Percentiles rank a stretch among this genome's conserved stretches.
Evolutionary conservation across 2,888 invertebrate species (phyloP).

Genomic region (Stomorhina lunata): DNA sequence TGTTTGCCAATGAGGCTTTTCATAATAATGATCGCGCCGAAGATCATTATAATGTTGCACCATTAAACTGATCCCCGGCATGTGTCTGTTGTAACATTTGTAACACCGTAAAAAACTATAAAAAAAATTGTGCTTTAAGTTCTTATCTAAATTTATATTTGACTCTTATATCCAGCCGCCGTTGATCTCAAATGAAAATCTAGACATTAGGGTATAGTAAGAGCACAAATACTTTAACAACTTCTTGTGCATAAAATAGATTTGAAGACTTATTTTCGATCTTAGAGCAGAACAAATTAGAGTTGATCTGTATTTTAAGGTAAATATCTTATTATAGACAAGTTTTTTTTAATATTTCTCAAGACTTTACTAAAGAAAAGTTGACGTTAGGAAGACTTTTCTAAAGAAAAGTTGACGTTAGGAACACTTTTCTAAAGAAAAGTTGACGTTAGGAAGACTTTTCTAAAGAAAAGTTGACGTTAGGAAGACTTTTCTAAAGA

Average conservation of each 20-base stretch:
- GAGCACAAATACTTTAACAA: slow-evolving; percentile 13
- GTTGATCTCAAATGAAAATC: slow-evolving; percentile 28
- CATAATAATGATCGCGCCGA: background rate
- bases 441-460: no score
- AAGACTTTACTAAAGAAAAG: no score
- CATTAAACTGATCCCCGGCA: slow-evolving; percentile 14
- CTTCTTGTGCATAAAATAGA: background rate
- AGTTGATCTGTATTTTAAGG: slow-evolving; percentile 46
- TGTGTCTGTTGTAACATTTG: background rate
- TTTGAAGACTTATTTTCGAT: background rate
- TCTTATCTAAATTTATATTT: slow-evolving; percentile 44
- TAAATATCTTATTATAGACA: slow-evolving; percentile 9
- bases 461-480: no score
- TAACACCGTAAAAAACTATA: background rate
- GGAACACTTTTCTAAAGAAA: no score
- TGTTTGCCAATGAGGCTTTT: background rate
- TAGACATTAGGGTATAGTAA: slow-evolving; percentile 52
- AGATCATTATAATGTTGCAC: slow-evolving; percentile 4
- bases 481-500: no score
- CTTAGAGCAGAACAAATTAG: slow-evolving; percentile 9
- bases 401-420: no score
- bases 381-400: no score
- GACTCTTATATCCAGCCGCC: background rate
- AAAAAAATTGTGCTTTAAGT: slow-evolving; percentile 23
- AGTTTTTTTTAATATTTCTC: background rate